Percentiles rank a stretch among this genome's conserved stretches.
Conservation (phyloP, 1,140 invertebrate genomes). For the Neodiprion pinetum region DNA sequence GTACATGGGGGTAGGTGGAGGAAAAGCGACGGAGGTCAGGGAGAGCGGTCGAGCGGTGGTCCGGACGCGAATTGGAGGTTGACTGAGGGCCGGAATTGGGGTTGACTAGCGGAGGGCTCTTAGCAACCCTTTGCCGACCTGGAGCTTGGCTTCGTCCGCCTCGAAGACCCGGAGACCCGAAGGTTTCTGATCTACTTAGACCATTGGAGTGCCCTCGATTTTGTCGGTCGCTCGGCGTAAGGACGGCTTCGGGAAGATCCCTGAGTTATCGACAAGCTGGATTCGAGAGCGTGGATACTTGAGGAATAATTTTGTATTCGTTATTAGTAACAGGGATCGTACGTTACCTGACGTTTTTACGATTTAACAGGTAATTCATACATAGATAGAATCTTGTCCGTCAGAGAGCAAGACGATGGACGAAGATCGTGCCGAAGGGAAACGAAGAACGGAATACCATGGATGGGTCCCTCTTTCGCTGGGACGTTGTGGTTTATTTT, state of each 20-base stretch:
- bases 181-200: slow-evolving; percentile 55
- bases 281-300: background rate
- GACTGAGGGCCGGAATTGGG: slow-evolving; percentile 42
- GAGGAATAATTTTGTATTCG: too few species aligned
- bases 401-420: slow-evolving; percentile 16
- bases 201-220: slow-evolving; percentile 33
- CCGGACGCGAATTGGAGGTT: slow-evolving; percentile 15
- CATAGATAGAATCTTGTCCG: slow-evolving; percentile 20
- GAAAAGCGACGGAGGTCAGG: slow-evolving; percentile 10
- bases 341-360: background rate
- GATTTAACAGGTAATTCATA: slow-evolving; percentile 35
- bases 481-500: slow-evolving; percentile 27
- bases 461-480: slow-evolving; percentile 22
- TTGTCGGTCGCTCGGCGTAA: background rate
- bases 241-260: background rate
- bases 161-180: background rate
- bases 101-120: slow-evolving; percentile 53
- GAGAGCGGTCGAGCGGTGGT: slow-evolving; percentile 49
- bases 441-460: slow-evolving; percentile 21
- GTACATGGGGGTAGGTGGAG: slow-evolving; percentile 24
- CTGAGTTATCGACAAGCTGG: background rate
- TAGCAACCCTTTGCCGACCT: slow-evolving; percentile 55
- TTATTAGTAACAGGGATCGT: too few species aligned
- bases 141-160: slow-evolving; percentile 11
- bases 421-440: slow-evolving; percentile 17